Evolutionary conservation across 1,140 invertebrate genomes (phyloP), one percentile per base, ranked within the genome.

Genomic region (Harlomillsia oculata): DNA sequence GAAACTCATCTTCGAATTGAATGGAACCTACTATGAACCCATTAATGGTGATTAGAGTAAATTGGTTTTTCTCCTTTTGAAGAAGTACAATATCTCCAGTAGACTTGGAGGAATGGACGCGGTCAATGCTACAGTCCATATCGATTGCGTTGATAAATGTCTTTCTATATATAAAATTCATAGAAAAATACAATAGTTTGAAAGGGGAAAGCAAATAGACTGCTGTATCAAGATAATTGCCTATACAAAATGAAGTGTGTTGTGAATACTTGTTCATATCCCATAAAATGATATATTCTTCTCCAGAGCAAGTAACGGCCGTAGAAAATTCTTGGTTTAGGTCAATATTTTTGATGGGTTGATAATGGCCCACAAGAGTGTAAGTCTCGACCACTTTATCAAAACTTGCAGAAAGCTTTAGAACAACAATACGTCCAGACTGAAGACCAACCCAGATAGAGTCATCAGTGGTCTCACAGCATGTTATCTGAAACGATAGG

Each of bases 241-340:
- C n/a, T n/a, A n/a, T n/a, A n/a, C n/a, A n/a, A n/a, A n/a, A n/a
- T n/a, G n/a, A n/a, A n/a, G n/a, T n/a, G n/a, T 25, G 28, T 30
- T 52, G 37, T 30, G 21, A n/a, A 3, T 64, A 64, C 56, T 39
- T 59, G 30, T 62, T 62, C 48, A 62, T 59, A 46, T 65, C 63
- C 63, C 63, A 65, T 20, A 57, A 25, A 4, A 65, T 54, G 6
- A 43, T 56, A 55, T 62, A 62, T 30, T 62, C 56, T 60, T 65
- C 63, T 43, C 63, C 63, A 23, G 63, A 62, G 43, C 59, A 65
- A 3, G 63, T 60, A 34, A 65, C 51, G n/a, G 63, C 63, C 1
- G 53, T 55, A 8, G 56, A 62, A 32, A 56, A 65, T 20, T 62
- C 63, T 36, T 53, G 49, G 37, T 65, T 65, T 29, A 65, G 28